Percentiles rank a stretch among this genome's conserved stretches.
phyloP scores from a whole-genome alignment of 2,113 vertebrate genomes.

The Odocoileus virginianus region DNA sequence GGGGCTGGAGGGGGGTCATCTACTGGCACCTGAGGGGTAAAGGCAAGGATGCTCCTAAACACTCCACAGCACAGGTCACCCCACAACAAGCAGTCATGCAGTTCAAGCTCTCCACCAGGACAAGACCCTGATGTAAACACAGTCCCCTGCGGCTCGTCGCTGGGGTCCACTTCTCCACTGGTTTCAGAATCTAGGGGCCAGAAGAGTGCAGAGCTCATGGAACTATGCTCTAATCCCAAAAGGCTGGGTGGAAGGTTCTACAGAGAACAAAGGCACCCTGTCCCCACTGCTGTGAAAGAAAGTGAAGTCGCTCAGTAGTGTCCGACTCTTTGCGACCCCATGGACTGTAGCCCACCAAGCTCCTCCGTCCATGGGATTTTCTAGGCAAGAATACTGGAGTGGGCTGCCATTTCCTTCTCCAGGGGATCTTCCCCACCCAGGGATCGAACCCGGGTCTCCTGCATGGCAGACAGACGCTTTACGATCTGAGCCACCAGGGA shows the following conservation, averaged over 20 bases:
- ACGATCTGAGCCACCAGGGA: neutral
- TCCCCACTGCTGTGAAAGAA: neutral
- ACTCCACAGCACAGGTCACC: neutral
- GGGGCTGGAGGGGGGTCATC: too few species aligned
- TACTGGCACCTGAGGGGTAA: neutral
- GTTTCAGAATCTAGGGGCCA: neutral
- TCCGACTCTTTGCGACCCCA: neutral
- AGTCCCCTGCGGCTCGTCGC: rapidly evolving
- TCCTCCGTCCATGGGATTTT: neutral
- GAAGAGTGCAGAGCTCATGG: neutral
- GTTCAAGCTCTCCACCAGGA: rapidly evolving
- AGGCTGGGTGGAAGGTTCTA: too few species aligned
- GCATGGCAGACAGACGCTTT: neutral
- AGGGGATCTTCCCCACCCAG: neutral
- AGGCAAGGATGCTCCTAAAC: neutral
- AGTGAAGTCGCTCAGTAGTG: neutral
- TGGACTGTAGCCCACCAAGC: neutral
- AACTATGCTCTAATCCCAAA: neutral
- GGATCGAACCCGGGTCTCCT: neutral
- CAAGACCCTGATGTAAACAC: rapidly evolving
- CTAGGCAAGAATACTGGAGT: neutral
- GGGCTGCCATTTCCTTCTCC: neutral
- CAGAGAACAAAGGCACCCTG: too few species aligned
- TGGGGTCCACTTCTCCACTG: neutral
- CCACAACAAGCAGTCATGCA: neutral